Evolutionary conservation across 2,797 vertebrate genomes (phyloP), one percentile per base, ranked within the genome.

Genomic region (Thunnus albacares): DNA sequence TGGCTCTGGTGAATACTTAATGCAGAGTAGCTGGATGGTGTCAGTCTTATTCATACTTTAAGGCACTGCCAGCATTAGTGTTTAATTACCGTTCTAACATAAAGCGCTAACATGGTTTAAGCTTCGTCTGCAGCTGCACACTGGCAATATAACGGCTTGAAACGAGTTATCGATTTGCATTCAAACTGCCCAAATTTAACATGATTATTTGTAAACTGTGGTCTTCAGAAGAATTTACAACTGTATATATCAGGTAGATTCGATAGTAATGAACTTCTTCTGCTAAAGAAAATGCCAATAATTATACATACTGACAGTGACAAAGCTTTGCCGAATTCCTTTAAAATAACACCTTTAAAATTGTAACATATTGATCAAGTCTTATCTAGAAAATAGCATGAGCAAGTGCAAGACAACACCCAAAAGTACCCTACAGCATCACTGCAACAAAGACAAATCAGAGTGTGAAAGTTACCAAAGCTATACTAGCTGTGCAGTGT

Each of bases 81-180:
- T 76, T 78, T 67, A 43, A 71, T 24, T 12, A 17, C 35, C 59
- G 13, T n/a, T 64, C 18, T 55, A 15, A 69, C 62, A 20, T 67
- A 2, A 41, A 66, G 30, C 12, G 15, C 33, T 28, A 43, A 22
- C 11, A 3, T 20, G n/a, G 49, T 51, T 33, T 49, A 20, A 68
- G 52, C n/a, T 26, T 70, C 35, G 60, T 61, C 63, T 24, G 24
- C 24, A 24, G 24, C 24, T 24, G 24, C 24, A 24, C 24, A 24
- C 24, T 24, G 24, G 24, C 24, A 24, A 24, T 24, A 18, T 41
- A 52, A 51, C n/a, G 5, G 22, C 18, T 75, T 59, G 6, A 81
- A 56, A 20, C 9, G 18, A 13, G 6, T 75, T 47, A 67, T 38
- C 0, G 1, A 26, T 7, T 62, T 77, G 53, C 56, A 73, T 68